Conservation (phyloP, 2,888 invertebrate species). For the Augiades crinisus region DNA sequence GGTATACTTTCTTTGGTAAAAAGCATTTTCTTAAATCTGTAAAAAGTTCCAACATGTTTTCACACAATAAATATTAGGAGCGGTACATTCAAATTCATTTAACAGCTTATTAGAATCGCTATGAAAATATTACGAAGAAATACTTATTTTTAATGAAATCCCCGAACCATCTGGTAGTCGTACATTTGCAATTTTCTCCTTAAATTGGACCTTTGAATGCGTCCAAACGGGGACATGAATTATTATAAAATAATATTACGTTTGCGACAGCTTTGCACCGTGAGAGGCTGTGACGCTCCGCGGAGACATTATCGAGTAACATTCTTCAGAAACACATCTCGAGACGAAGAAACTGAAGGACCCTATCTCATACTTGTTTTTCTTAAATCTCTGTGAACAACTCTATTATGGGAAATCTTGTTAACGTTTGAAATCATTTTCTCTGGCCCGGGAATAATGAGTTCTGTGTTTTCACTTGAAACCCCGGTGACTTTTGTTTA, state of each 20-base stretch:
- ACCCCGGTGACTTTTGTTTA: conserved; percentile 80
- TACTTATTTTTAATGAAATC: conserved; percentile 15
- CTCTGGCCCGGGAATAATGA: conserved; percentile 74
- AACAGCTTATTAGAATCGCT: conserved; percentile 10
- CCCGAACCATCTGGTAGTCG: conserved; percentile 32
- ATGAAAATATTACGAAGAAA: conserved; percentile 13
- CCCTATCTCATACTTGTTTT: conserved; percentile 67
- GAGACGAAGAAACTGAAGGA: conserved; percentile 33
- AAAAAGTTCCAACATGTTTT: too few relatives aligned
- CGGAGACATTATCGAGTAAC: conserved; percentile 44
- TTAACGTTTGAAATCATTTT: conserved; percentile 80
- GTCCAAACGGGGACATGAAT: not conserved
- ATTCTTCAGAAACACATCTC: conserved; percentile 48
- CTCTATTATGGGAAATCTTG: conserved; percentile 78
- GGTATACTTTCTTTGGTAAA: too few relatives aligned
- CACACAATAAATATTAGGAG: not conserved
- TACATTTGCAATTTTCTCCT: conserved; percentile 32
- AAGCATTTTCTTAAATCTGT: too few relatives aligned
- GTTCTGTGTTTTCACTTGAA: conserved; percentile 79
- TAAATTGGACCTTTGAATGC: conserved; percentile 36
- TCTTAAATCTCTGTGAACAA: conserved; percentile 77
- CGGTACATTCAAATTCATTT: conserved; percentile 1
- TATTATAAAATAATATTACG: conserved; percentile 48
- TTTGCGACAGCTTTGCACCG: conserved; percentile 37
- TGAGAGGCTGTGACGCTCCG: conserved; percentile 22